These are phyloP conservation scores for Speoplatyrhinus poulsoni DNA, from an alignment of 2,113 vertebrate genomes.

Conservation along the genomic window DNA sequence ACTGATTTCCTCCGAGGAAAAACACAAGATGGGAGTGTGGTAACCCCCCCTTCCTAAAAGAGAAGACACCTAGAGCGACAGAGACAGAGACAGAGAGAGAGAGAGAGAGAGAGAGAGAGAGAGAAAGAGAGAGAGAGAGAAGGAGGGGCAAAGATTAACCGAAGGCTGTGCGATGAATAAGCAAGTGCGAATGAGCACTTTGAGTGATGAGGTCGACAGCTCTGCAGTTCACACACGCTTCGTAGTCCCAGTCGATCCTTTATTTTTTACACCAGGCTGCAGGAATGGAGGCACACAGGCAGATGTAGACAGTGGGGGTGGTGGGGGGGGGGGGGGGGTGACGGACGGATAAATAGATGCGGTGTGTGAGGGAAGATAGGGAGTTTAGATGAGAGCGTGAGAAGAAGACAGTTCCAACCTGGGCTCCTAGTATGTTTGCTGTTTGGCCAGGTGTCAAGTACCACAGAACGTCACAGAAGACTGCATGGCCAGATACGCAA, in stretches of 20 bases:
- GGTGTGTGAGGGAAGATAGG: neutral
- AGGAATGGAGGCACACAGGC: neutral
- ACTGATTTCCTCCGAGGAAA: constrained; percentile 20
- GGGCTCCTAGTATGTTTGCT: too few relatives aligned
- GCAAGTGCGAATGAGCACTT: neutral
- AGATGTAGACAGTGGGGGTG: neutral
- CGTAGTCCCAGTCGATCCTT: neutral
- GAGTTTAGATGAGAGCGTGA: neutral
- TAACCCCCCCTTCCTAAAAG: neutral
- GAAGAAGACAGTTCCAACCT: neutral
- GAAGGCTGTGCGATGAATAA: neutral
- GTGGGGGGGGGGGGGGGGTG: neutral
- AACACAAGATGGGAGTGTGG: neutral
- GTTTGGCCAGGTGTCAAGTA: too few relatives aligned
- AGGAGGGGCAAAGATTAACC: neutral
- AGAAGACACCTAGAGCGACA: constrained; percentile 1
- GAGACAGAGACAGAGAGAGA: neutral
- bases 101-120: neutral
- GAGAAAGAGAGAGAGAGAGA: neutral
- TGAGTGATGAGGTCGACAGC: neutral
- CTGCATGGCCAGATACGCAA: too few relatives aligned
- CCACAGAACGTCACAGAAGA: too few relatives aligned
- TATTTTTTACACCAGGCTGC: neutral
- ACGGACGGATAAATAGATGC: neutral
- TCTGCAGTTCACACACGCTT: too few relatives aligned